Evolutionary conservation across 2,888 invertebrate genomes (phyloP), one percentile per base, ranked within the genome.

Genomic region (Hymenopus coronatus): DNA sequence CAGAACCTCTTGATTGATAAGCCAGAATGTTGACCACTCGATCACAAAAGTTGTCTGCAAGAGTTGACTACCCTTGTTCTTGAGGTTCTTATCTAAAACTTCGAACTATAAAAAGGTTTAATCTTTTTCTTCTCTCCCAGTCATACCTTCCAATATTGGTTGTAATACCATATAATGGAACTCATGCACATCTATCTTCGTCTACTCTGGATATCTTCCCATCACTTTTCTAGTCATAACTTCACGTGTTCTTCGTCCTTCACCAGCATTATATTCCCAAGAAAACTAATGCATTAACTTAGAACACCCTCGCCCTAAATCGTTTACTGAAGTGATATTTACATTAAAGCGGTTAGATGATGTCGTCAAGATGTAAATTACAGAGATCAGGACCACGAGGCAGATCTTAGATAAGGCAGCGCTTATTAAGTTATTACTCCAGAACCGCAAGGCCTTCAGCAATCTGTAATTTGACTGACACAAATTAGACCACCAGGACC

Each of bases 381-480:
- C 54, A 70, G 54, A 70, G 54, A 70, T 70, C 54, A 70, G 54
- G 54, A 70, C 20, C 54, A 70, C 54, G 54, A 70, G 54, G 54
- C 54, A 70, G 54, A 70, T 70, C 20, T 20, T 20, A 70, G 54
- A 70, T 70, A 70, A 70, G 54, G 20, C 54, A 70, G 54, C 54
- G 54, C 54, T 70, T 70, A 70, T 70, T 70, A 70, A 70, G 54
- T 70, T 70, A 70, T 70, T 70, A 70, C 54, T 70, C 54, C 54
- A 70, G 54, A 70, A 70, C 54, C 54, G 54, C 54, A 25, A 70
- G 54, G 54, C 33, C n/a, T 40, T 84, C 46, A 84, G 84, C 84
- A 84, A 84, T 33, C 33, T 84, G 27, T 84, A 84, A 84, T 84
- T 84, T 84, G 46, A 84, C 84, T 84, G 40, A 84, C 84, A 84